A percentile compares a stretch with the other conserved stretches of the same genome.
Evolutionary conservation across 2,888 invertebrate genomes (phyloP).

Genomic region (Syrphus vitripennis): DNA sequence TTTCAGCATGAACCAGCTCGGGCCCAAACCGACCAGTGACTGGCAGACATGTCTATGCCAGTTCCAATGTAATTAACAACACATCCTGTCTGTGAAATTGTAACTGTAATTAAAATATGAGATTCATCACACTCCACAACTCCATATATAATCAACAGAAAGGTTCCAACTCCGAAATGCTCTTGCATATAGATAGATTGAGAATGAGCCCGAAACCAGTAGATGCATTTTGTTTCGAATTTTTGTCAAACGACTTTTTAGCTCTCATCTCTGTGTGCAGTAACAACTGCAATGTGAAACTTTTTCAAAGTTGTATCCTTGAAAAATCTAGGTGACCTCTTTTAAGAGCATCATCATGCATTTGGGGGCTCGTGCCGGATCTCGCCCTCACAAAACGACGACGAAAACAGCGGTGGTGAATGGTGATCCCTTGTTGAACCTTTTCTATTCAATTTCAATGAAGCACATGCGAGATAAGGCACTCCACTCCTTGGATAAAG

Average conservation of each 20-base stretch:
- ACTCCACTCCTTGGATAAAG: not conserved
- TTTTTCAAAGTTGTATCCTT: constrained; percentile 44
- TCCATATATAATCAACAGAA: constrained; percentile 27
- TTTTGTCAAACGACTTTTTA: constrained; percentile 20
- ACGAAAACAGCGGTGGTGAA: too few species aligned
- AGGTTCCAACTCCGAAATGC: not conserved
- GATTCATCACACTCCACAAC: constrained; percentile 66
- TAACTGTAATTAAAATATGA: constrained; percentile 72
- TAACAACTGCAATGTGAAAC: constrained; percentile 10
- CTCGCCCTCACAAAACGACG: not conserved
- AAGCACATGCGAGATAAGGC: constrained; percentile 11
- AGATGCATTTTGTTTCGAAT: constrained; percentile 35
- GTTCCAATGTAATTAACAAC: constrained; percentile 71
- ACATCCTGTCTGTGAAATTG: constrained; percentile 71
- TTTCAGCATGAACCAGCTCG: not conserved
- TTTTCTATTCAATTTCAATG: constrained; percentile 56
- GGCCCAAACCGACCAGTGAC: too few species aligned
- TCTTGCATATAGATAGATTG: constrained; percentile 59
- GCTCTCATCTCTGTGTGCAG: not conserved
- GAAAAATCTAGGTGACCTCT: constrained; percentile 66
- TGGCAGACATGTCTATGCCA: constrained; percentile 71
- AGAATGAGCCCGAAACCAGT: constrained; percentile 5
- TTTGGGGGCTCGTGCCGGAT: not conserved
- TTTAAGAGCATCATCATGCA: constrained; percentile 19
- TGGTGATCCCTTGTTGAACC: constrained; percentile 1